phyloP scores from a whole-genome alignment of 2,113 vertebrate species.

The Naja naja region DNA sequence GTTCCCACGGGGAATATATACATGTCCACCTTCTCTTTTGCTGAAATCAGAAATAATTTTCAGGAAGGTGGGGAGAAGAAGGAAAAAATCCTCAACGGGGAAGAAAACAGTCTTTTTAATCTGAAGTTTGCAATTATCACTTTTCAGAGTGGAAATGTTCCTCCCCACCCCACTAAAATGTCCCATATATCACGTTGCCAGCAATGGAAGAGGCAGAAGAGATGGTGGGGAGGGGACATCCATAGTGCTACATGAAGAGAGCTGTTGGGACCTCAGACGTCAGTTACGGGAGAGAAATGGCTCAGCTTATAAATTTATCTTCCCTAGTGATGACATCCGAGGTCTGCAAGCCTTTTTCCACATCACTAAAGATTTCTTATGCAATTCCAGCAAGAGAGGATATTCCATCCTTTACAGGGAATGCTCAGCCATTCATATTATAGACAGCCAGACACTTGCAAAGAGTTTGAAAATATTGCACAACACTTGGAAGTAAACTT shows the following conservation, averaged over 20 bases:
- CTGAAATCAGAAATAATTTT: background rate
- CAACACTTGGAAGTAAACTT: background rate
- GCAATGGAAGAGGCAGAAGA: conserved; percentile 35
- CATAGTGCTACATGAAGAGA: conserved; percentile 34
- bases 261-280: conserved; percentile 59
- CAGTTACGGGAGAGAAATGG: conserved; percentile 67
- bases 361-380: conserved; percentile 58
- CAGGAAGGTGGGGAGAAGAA: background rate
- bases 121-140: conserved; percentile 15
- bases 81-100: background rate
- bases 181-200: background rate
- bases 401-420: conserved; percentile 58
- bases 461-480: conserved; percentile 35
- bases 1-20: background rate
- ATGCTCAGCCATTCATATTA: conserved; percentile 54
- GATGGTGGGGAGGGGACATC: background rate
- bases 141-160: conserved; percentile 18
- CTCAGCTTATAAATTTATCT: conserved; percentile 63
- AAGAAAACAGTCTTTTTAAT: background rate
- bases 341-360: conserved; percentile 56
- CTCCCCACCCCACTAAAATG: background rate
- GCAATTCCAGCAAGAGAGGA: conserved; percentile 48
- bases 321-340: conserved; percentile 63
- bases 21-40: background rate
- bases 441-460: conserved; percentile 50